Evolutionary conservation across 2,888 invertebrate species (phyloP).

Genomic region (Phyto melanocephala): DNA sequence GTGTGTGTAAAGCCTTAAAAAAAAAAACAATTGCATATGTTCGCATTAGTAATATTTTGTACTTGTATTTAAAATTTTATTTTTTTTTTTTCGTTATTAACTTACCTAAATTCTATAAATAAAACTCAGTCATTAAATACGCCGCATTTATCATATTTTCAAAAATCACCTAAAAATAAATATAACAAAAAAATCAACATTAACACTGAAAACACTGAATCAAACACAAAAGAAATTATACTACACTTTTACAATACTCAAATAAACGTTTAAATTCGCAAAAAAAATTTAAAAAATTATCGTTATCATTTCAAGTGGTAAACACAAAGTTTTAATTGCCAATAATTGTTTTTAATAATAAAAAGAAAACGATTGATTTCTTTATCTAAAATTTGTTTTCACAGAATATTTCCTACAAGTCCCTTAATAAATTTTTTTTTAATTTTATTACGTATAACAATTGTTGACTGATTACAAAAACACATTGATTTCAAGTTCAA

Average conservation of each 20-base stretch:
- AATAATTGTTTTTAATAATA: constrained; percentile 10
- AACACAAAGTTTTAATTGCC: constrained; percentile 28
- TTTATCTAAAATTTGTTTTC: constrained; percentile 11
- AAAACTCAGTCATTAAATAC: constrained; percentile 22
- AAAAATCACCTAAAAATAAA: constrained; percentile 12
- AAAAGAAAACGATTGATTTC: constrained; percentile 3
- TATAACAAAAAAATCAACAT: not conserved
- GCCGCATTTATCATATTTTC: constrained; percentile 47
- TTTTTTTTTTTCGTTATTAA: not conserved
- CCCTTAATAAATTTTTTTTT: too few relatives aligned
- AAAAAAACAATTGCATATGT: not conserved
- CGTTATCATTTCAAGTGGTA: constrained; percentile 52
- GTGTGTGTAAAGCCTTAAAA: constrained; percentile 34
- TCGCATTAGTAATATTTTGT: constrained; percentile 14
- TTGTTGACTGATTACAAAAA: too few relatives aligned
- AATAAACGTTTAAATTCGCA: not conserved
- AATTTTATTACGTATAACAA: too few relatives aligned
- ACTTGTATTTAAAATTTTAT: constrained; percentile 22
- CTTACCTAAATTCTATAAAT: not conserved
- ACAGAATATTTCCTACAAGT: too few relatives aligned
- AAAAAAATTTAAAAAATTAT: constrained; percentile 13
- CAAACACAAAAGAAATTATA: not conserved
- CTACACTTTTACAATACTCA: constrained; percentile 9
- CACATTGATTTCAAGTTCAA: too few relatives aligned
- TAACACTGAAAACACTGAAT: constrained; percentile 13